Conservation (phyloP, 2,113 vertebrate genomes). For the Micronycteris hirsuta region DNA sequence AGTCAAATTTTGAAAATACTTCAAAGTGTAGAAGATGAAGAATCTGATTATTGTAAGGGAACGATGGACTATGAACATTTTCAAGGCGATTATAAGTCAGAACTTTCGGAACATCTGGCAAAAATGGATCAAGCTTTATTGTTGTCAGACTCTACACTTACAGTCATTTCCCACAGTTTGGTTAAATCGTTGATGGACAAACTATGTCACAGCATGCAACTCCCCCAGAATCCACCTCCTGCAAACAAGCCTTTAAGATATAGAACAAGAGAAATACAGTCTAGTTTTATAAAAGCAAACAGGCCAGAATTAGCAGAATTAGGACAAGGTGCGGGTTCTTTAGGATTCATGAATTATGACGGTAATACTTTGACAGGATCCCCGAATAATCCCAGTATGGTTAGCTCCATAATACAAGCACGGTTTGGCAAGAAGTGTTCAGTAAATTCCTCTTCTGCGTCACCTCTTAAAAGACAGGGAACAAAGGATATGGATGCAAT, state of each 20-base stretch:
- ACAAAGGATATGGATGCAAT: neutral
- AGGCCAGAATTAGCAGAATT: neutral
- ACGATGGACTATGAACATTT: conserved; percentile 2
- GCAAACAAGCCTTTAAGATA: neutral
- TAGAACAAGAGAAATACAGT: neutral
- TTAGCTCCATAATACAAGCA: neutral
- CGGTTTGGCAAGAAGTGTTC: neutral
- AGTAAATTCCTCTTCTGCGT: neutral
- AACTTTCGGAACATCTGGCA: conserved; percentile 39
- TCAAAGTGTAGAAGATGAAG: neutral
- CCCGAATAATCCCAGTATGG: neutral
- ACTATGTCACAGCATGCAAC: conserved; percentile 16
- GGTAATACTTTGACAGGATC: neutral
- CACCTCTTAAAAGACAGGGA: neutral
- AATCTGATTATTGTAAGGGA: neutral
- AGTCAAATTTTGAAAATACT: conserved; percentile 43
- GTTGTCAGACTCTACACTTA: conserved; percentile 59
- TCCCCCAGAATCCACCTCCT: neutral
- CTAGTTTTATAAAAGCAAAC: neutral
- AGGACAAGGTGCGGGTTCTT: neutral
- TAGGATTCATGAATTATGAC: neutral
- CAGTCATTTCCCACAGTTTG: conserved; percentile 59
- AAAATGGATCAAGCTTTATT: conserved; percentile 48
- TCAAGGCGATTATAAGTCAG: conserved; percentile 50
- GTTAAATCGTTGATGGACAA: conserved; percentile 73